Base-by-base conservation (phyloP, 2,113 vertebrate genomes). In the Seriola quinqueradiata region DNA sequence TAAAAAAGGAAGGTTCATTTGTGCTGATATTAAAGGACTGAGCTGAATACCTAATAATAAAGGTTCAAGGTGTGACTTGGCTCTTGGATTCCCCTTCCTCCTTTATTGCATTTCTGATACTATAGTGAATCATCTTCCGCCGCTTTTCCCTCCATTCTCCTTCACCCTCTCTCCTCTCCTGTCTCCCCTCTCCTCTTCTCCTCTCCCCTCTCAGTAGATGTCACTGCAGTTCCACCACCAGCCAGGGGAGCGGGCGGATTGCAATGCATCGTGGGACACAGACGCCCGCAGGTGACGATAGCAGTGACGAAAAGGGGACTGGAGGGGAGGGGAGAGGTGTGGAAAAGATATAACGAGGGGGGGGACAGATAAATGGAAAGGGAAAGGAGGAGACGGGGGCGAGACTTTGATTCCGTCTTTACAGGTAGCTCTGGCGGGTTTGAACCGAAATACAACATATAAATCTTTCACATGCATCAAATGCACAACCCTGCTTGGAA, bases 141-240 rank as follows among this genome's bases (percentile, higher is more conserved):
- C 8, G 38, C n/a, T 21, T 42, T 34, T 34, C 38, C 12, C 46
- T 28, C 52, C 10, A n/a, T 14, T 54, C 42, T 25, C 59, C 52
- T 54, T 58, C 42, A 60, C 25, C 13, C 28, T 40, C 19, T 16
- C 44, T 54, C n/a, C 25, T 72, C 34, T 67, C 48, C 66, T 72
- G 44, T 70, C 34, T 76, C 55, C 58, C 64, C 70, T 76, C 70
- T 63, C 68, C 81, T 89, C 71, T 76, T 71, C 71, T 76, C 74
- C 60, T 71, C 69, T 85, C 59, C 71, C 84, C 70, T 66, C 65
- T 92, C 95, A 94, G 94, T 94, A 95, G 95, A 94, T 95, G 95
- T 95, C 95, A 95, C 93, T 95, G 92, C 91, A 84, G 94, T 92
- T 93, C 94, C 87, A 90, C 92, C 81, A 63, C 76, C 85, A 82